These are phyloP conservation scores for Galago senegalensis DNA, from an alignment of 2,797 vertebrate species.

Conservation along the genomic window DNA sequence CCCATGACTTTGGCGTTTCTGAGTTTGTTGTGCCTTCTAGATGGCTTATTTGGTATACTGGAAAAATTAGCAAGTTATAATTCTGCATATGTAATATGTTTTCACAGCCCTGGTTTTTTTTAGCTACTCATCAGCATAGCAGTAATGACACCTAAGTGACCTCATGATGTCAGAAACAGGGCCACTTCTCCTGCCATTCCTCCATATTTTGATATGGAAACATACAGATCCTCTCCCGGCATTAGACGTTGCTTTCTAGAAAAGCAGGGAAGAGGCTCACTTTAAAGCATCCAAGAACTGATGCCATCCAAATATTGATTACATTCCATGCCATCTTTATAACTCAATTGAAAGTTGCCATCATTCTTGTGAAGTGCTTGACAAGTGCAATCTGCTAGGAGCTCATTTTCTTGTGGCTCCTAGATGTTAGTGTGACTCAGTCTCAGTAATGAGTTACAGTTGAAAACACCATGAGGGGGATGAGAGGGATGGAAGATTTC, in stretches of 20 bases:
- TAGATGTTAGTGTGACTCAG: neutral
- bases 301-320: neutral
- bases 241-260: slow-evolving; percentile 27
- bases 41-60: neutral
- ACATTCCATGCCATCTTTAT: slow-evolving; percentile 17
- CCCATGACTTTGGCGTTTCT: slow-evolving; percentile 24
- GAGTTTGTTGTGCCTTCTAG: slow-evolving; percentile 37
- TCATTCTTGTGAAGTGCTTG: slow-evolving; percentile 12
- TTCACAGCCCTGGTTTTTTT: neutral
- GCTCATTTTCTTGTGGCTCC: neutral
- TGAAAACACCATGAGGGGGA: neutral
- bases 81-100: neutral
- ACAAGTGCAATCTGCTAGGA: neutral
- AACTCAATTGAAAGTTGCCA: neutral
- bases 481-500: neutral
- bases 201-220: slow-evolving; percentile 9
- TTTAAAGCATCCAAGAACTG: neutral
- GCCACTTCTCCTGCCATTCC: neutral
- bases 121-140: neutral
- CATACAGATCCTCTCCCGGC: neutral
- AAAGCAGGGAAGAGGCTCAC: slow-evolving; percentile 3
- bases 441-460: slow-evolving; percentile 10
- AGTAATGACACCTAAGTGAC: neutral
- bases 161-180: neutral
- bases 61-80: slow-evolving; percentile 15